Percentiles rank a stretch among this genome's conserved stretches.
Evolutionary conservation across 2,113 vertebrate genomes (phyloP).

Genomic region (Psittacara wagleri): DNA sequence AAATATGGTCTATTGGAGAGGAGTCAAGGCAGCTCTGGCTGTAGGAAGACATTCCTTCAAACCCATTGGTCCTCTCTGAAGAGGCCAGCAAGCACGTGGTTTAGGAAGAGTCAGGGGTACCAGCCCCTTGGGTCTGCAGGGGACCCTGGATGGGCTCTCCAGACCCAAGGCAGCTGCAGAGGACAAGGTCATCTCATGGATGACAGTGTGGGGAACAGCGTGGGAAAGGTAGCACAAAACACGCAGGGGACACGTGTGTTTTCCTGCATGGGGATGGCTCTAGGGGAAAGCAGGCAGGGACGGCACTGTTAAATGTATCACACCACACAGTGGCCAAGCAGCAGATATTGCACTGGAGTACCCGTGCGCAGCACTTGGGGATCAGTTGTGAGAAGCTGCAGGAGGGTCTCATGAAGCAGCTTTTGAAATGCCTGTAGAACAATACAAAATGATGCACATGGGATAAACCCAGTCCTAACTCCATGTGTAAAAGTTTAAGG

Average conservation of each 20-base stretch:
- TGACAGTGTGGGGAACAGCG: fast-evolving
- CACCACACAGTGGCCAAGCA: fast-evolving
- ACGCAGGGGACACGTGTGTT: fast-evolving
- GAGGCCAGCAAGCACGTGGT: background rate
- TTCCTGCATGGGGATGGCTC: background rate
- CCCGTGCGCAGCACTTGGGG: fast-evolving
- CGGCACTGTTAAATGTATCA: fast-evolving
- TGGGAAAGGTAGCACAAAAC: background rate
- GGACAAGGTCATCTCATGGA: background rate
- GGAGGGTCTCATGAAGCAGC: fast-evolving
- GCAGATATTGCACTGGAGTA: background rate
- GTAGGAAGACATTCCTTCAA: background rate
- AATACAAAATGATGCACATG: fast-evolving
- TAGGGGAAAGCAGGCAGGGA: fast-evolving
- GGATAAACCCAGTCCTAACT: background rate
- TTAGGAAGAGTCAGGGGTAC: background rate
- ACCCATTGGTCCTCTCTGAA: background rate
- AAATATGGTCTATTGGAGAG: slow-evolving; percentile 60
- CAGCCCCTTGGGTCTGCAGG: background rate
- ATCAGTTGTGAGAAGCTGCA: background rate
- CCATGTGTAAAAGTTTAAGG: fast-evolving
- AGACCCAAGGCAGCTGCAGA: background rate
- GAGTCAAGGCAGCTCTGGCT: slow-evolving; percentile 9
- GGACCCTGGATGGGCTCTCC: background rate
- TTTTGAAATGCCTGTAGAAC: background rate